Conservation (phyloP, 2,113 vertebrate species). For the Zeus faber region DNA sequence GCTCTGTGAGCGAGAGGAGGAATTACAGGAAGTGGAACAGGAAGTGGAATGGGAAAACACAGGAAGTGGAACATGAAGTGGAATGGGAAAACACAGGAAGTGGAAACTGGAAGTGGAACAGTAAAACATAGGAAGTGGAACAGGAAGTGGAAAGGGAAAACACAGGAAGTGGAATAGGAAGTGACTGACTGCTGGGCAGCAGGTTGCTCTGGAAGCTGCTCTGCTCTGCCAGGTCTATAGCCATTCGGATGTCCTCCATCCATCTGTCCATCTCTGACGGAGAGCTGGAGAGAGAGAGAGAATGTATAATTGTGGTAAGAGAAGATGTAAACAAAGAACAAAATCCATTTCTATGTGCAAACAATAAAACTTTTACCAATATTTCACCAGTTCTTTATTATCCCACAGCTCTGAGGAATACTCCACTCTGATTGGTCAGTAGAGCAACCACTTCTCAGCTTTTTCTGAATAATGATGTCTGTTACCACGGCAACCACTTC, state of each 20-base stretch:
- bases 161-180: not conserved
- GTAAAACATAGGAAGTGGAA: not conserved
- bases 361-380: too few species aligned
- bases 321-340: not conserved
- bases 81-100: not conserved
- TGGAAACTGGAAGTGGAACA: not conserved
- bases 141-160: not conserved
- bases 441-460: not conserved
- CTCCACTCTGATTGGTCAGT: too few species aligned
- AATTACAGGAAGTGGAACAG: slow-evolving; percentile 11
- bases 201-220: slow-evolving; percentile 78
- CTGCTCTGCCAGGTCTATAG: slow-evolving; percentile 88
- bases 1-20: not conserved
- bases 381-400: too few species aligned
- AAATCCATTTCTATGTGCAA: too few species aligned
- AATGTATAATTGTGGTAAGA: not conserved
- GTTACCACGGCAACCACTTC: too few species aligned
- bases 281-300: not conserved
- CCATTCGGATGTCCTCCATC: slow-evolving; percentile 95
- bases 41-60: not conserved
- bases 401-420: too few species aligned
- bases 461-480: not conserved
- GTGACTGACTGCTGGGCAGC: slow-evolving; percentile 72
- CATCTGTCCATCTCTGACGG: slow-evolving; percentile 90
- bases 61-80: not conserved